Percentiles rank a stretch among this genome's conserved stretches.
phyloP scores from a whole-genome alignment of 2,113 vertebrate genomes.

The Psophia crepitans region DNA sequence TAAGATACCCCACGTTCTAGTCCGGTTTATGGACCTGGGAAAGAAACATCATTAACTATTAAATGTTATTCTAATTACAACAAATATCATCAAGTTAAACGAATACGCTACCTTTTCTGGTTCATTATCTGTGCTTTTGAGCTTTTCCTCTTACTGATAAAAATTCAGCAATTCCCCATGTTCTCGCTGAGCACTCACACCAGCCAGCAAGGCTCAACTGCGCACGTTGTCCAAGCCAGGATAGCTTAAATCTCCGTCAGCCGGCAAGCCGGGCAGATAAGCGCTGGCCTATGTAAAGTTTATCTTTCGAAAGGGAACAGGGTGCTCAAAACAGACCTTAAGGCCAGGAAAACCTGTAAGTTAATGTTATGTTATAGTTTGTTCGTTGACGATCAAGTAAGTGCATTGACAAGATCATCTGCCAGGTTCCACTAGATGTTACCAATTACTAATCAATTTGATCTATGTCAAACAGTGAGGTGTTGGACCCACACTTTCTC shows the following conservation, averaged over 20 bases:
- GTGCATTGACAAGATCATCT: neutral
- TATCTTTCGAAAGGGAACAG: slow-evolving; percentile 13
- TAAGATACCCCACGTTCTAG: neutral
- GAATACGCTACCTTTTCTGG: slow-evolving; percentile 36
- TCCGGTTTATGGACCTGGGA: neutral
- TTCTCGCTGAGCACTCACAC: neutral
- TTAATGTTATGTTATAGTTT: neutral
- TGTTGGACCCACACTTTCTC: neutral
- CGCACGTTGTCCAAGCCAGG: neutral
- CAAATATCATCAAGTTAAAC: neutral
- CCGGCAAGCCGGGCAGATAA: slow-evolving; percentile 28
- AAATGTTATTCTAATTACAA: neutral
- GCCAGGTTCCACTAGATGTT: neutral
- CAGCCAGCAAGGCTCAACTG: neutral
- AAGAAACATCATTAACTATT: neutral
- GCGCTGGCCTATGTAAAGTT: neutral
- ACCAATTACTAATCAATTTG: neutral
- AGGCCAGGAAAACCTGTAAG: neutral
- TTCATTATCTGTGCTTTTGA: slow-evolving; percentile 28
- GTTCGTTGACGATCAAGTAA: neutral
- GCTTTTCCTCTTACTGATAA: neutral
- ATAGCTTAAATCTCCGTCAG: neutral
- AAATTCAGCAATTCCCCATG: slow-evolving; percentile 5
- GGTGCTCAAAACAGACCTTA: neutral
- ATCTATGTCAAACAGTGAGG: rapidly evolving